Evolutionary conservation across 2,888 invertebrate genomes (phyloP).

Genomic region (Bembecia ichneumoniformis): DNA sequence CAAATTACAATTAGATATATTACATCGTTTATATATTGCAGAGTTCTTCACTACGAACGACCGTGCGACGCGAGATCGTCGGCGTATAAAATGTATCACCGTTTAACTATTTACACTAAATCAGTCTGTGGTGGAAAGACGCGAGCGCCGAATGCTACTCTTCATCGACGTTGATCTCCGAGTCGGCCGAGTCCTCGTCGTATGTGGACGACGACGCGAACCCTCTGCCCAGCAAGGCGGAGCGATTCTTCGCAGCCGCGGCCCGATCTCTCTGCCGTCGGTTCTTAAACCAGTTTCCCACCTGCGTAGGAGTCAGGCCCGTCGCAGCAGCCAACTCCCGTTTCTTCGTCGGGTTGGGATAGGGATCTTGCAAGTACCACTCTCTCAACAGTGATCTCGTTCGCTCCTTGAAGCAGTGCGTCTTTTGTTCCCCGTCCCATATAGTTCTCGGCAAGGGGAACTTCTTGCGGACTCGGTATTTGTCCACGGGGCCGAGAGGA

Average conservation of each 20-base stretch:
- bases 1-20: conserved; percentile 39
- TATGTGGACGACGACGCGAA: conserved; percentile 67
- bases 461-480: conserved; percentile 93
- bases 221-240: conserved; percentile 68
- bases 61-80: conserved; percentile 8
- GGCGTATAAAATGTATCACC: conserved; percentile 18
- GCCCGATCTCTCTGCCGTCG: conserved; percentile 96
- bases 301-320: conserved; percentile 95
- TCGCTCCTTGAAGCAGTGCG: conserved; percentile 98
- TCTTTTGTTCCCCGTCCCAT: conserved; percentile 99
- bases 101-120: conserved; percentile 5
- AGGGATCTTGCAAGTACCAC: conserved; percentile 99
- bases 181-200: conserved; percentile 67
- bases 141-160: conserved; percentile 34
- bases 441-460: conserved; percentile 98
- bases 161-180: conserved; percentile 68
- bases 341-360: conserved; percentile 97
- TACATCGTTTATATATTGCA: conserved; percentile 40
- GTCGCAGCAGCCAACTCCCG: conserved; percentile 95
- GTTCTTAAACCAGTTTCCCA: conserved; percentile 99
- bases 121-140: conserved; percentile 2
- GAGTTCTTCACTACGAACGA: conserved; percentile 32
- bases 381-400: conserved; percentile 95
- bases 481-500: conserved; percentile 86
- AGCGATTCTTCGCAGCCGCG: conserved; percentile 97